Percentiles rank a stretch among this genome's conserved stretches.
Evolutionary conservation across 1,140 invertebrate species (phyloP).

Genomic region (Apis cerana): DNA sequence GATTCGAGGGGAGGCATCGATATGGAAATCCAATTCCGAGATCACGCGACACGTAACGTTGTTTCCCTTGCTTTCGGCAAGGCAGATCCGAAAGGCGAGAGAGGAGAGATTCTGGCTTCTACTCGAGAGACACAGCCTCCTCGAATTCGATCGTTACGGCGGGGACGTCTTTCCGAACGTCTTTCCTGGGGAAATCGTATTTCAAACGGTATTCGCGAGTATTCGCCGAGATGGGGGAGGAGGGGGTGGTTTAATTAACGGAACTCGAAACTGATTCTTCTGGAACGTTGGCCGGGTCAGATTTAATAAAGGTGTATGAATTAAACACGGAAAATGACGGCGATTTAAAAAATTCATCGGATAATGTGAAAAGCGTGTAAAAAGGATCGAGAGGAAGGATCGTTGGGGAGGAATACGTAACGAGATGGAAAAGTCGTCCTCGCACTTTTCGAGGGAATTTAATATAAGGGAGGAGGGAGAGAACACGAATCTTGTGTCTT

Average conservation of each 20-base stretch:
- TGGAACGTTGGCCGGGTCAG: background rate
- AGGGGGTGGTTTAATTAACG: slow-evolving; percentile 39
- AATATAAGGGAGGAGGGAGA: background rate
- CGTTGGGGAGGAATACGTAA: background rate
- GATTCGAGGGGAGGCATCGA: slow-evolving; percentile 14
- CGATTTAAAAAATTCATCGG: slow-evolving; percentile 35
- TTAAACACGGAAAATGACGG: background rate
- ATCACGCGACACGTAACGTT: slow-evolving; percentile 28
- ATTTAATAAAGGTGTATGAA: slow-evolving; percentile 37
- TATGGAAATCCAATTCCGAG: slow-evolving; percentile 32
- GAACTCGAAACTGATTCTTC: background rate
- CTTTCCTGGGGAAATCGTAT: background rate
- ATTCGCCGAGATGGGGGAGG: background rate
- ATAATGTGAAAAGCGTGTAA: background rate
- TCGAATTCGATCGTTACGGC: slow-evolving; percentile 5
- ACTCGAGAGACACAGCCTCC: background rate
- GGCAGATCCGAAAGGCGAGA: background rate
- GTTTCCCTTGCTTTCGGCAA: slow-evolving; percentile 7
- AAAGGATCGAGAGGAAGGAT: background rate
- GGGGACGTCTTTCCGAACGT: background rate
- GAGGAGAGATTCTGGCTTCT: background rate
- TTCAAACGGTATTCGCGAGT: slow-evolving; percentile 6
- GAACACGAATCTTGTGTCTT: too few species aligned
- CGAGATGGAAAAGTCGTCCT: background rate
- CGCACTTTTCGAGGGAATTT: background rate